Base-by-base conservation (phyloP, 2,797 vertebrate species). In the Trachurus trachurus region DNA sequence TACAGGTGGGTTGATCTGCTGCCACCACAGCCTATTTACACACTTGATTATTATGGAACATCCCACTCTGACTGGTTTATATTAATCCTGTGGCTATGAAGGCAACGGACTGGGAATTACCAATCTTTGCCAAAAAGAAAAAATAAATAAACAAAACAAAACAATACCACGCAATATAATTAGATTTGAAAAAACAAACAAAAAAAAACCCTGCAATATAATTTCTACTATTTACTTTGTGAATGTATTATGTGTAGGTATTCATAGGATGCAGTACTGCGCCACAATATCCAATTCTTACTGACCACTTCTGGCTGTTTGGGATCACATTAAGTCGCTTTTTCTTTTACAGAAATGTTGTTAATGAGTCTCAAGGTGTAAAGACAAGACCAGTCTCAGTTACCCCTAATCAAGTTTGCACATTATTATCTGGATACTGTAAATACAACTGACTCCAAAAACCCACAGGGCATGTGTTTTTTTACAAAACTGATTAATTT, bases 1-100 rank as follows among this genome's bases (percentile, higher is more conserved):
- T 74, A 79, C 71, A 81, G 68, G 61, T 71, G 34, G 9, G 70
- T 68, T 81, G 76, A 81, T 88, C 84, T 61, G 71, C 79, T 78
- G 64, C 82, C 80, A 72, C 70, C 13, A 0, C 53, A 59, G 73
- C 54, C 39, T 67, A 62, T 84, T 76, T 84, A 71, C 67, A 79
- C 74, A 65, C 34, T 74, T 66, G 15, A 78, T 86, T 76, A 71
- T 66, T 42, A 61, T 71, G 19, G 42, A 84, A 65, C 58, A 70
- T 39, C 47, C 31, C 17, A 13, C 42, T 12, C 72, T 57, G 52
- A 5, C 21, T 44, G 61, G 21, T 62, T 59, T 64, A 47, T 52
- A 62, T 78, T 74, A 21, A 58, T 68, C 70, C 45, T 29, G n/a
- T 49, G 4, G 52, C 37, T 47, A 34, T 5, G 37, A 3, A 15